Conservation (phyloP, 2,888 invertebrate genomes). For the Blera fallax region DNA sequence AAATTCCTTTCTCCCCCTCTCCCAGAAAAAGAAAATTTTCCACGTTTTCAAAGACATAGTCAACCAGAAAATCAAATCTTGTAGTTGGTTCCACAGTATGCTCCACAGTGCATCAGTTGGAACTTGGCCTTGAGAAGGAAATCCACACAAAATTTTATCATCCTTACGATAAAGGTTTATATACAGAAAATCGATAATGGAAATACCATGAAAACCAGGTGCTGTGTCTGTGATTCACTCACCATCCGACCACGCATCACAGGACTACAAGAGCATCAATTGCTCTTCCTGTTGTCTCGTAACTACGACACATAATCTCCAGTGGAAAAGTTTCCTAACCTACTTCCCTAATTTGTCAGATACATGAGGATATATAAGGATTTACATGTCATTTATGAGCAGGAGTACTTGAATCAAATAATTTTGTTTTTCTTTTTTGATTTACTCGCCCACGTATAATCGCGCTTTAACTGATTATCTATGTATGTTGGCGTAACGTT, state of each 20-base stretch:
- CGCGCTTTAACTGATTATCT: background rate
- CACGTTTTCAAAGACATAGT: too few relatives aligned
- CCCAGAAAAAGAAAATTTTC: background rate
- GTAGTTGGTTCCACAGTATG: too few relatives aligned
- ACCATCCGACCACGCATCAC: background rate
- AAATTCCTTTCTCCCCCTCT: too few relatives aligned
- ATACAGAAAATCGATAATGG: background rate
- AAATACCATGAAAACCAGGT: background rate
- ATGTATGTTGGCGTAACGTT: background rate
- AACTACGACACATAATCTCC: background rate
- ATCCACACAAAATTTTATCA: background rate
- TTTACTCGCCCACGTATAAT: background rate
- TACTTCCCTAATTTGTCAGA: background rate
- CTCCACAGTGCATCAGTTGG: too few relatives aligned
- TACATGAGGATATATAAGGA: background rate
- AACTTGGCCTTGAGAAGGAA: background rate
- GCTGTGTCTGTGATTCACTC: background rate
- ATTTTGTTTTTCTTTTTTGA: background rate
- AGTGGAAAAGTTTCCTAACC: background rate
- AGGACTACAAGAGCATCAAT: background rate
- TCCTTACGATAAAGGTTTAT: background rate
- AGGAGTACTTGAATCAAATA: background rate
- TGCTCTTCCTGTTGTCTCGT: background rate
- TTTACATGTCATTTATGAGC: background rate
- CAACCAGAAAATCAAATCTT: too few relatives aligned